phyloP scores from a whole-genome alignment of 2,888 invertebrate genomes.

The Scaeva pyrastri region DNA sequence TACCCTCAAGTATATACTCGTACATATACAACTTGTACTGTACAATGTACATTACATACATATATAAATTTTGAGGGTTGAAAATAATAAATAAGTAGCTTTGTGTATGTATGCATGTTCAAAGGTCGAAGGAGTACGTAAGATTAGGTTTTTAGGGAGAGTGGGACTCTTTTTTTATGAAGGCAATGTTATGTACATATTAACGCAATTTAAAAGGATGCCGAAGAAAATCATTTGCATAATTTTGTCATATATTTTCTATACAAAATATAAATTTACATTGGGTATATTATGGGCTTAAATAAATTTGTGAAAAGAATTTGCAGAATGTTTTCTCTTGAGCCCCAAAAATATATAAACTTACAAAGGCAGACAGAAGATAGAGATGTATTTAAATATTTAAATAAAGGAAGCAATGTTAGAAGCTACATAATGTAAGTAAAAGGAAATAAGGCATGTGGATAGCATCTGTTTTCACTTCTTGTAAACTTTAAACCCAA shows the following conservation, averaged over 20 bases:
- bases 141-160: not conserved
- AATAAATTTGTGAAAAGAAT: not conserved
- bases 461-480: too few species aligned
- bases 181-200: conserved; percentile 18
- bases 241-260: conserved; percentile 19
- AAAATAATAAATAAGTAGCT: conserved; percentile 2
- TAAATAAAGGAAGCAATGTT: too few species aligned
- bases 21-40: too few species aligned
- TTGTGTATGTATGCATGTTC: not conserved
- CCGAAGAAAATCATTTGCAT: conserved; percentile 4
- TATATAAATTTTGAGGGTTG: conserved; percentile 6
- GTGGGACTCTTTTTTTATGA: not conserved
- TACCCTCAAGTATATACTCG: conserved; percentile 1
- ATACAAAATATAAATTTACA: not conserved
- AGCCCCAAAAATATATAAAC: too few species aligned
- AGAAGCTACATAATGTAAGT: too few species aligned
- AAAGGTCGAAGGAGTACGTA: not conserved
- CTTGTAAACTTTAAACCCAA: too few species aligned
- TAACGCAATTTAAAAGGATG: not conserved
- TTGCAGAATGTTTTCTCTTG: not conserved
- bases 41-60: too few species aligned
- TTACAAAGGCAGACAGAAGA: too few species aligned
- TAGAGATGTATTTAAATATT: too few species aligned
- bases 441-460: too few species aligned
- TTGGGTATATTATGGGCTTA: not conserved